phyloP scores from a whole-genome alignment of 2,888 invertebrate genomes.

The Pomacea canaliculata region DNA sequence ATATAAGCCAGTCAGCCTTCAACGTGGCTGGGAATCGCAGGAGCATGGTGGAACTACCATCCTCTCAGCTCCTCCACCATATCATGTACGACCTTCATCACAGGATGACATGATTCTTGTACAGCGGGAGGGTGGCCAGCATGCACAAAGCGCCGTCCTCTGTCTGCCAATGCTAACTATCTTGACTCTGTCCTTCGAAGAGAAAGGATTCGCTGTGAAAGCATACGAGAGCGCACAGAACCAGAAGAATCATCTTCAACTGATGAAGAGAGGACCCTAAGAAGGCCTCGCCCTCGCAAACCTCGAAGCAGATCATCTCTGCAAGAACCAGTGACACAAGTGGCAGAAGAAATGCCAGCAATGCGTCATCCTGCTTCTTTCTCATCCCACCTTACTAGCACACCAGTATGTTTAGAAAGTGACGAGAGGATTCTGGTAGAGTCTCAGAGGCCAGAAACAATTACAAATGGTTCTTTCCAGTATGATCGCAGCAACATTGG shows the following conservation, averaged over 20 bases:
- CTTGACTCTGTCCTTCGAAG: conserved; percentile 27
- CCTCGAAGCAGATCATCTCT: background rate
- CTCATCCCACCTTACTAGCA: background rate
- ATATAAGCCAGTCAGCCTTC: conserved; percentile 32
- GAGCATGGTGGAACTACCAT: conserved; percentile 34
- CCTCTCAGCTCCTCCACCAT: conserved; percentile 32
- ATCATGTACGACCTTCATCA: conserved; percentile 25
- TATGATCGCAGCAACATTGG: conserved; percentile 5
- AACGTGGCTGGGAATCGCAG: conserved; percentile 37
- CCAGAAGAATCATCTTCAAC: conserved; percentile 30
- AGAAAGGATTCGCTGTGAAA: conserved; percentile 33
- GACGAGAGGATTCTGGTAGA: conserved; percentile 6
- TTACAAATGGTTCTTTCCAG: conserved; percentile 20
- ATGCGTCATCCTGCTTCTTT: background rate
- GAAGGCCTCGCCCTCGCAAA: conserved; percentile 6
- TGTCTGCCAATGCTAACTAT: conserved; percentile 24
- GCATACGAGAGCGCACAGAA: conserved; percentile 40
- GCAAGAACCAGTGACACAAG: no score
- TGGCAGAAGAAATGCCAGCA: background rate
- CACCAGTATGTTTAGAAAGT: background rate
- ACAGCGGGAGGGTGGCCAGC: background rate
- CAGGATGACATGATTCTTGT: conserved; percentile 33
- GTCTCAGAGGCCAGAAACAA: conserved; percentile 17
- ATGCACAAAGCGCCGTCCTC: conserved; percentile 9
- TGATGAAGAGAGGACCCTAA: conserved; percentile 10